Base-by-base conservation (phyloP, 2,888 invertebrate species). In the Lathronympha strigana region DNA sequence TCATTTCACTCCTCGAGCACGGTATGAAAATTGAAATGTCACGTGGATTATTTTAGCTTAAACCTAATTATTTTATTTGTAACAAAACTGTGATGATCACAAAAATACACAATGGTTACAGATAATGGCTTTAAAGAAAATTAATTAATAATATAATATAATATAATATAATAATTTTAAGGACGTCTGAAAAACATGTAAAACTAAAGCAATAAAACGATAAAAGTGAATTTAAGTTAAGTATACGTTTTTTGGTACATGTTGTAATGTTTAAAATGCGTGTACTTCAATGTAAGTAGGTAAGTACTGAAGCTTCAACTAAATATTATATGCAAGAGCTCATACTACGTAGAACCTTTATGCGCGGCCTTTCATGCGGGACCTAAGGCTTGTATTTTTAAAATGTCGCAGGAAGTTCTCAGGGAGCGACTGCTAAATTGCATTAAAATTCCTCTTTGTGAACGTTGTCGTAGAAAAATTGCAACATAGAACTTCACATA, bases 401-500 rank as follows among this genome's bases (percentile, higher is more conserved):
- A 78, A 80, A 79, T 72, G 72, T 71, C 67, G 66, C 71, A 55
- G 61, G 54, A 69, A 69, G 67, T 70, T 63, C 63, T 69, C 71
- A 64, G 73, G 72, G 69, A 78, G 80, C 76, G 72, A 77, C 75
- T 75, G 79, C 76, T 77, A 81, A 83, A 86, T 82, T 87, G 82
- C 83, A 86, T 87, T 84, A 86, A 86, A 81, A 84, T 82, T 84
- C 82, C 74, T 69, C 80, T 87, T 82, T 81, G 80, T 79, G 75
- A 72, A 71, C 73, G 66, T 72, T 71, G 70, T 71, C 67, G 60
- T 68, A 45, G 73, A 64, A 75, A 80, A 81, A 84, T 81, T 80
- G 81, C 81, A 81, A 81, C 81, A 80, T 80, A 76, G 78, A 76
- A 73, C 72, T 58, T 50, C 43, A 28, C 38, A 63, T 70, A 68